phyloP scores from a whole-genome alignment of 64 coral and sea anemone species.

The Pachyseris speciosa region DNA sequence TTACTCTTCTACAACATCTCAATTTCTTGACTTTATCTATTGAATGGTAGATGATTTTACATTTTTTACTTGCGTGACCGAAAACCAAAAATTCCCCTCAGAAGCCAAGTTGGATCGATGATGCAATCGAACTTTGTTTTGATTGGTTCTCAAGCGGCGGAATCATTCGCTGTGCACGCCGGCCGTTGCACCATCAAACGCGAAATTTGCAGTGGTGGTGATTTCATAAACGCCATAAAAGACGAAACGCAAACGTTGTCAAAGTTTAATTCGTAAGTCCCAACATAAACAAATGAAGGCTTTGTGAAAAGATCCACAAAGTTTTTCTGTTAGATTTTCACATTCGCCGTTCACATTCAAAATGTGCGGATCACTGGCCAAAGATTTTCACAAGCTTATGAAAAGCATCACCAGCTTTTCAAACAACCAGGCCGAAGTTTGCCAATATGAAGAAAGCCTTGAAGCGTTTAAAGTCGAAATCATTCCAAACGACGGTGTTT shows the following conservation, averaged over 20 bases:
- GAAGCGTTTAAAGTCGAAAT: slow-evolving; percentile 78
- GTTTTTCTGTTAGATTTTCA: neutral
- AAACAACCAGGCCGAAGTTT: slow-evolving; percentile 72
- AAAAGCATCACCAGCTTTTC: slow-evolving; percentile 79
- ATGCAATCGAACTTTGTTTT: slow-evolving; percentile 3
- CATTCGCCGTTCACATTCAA: neutral
- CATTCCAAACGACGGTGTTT: slow-evolving; percentile 77
- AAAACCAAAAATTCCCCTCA: neutral
- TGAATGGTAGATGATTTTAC: no score
- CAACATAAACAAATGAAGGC: neutral
- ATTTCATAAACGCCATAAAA: neutral
- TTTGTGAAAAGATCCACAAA: neutral
- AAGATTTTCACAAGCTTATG: slow-evolving; percentile 83
- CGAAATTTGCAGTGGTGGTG: slow-evolving; percentile 11
- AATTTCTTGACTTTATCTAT: no score
- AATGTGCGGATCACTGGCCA: slow-evolving; percentile 68
- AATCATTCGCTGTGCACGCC: slow-evolving; percentile 22
- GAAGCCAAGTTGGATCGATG: neutral
- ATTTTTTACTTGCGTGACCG: no score
- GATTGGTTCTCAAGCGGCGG: slow-evolving; percentile 39
- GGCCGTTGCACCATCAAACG: slow-evolving; percentile 50
- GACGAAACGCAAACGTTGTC: neutral
- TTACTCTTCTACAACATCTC: no score
- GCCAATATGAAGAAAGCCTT: slow-evolving; percentile 72
- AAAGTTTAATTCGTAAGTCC: neutral